These are phyloP conservation scores for Drosophila paulistorum DNA, from an alignment of 1,140 invertebrate genomes.

Conservation along the genomic window DNA sequence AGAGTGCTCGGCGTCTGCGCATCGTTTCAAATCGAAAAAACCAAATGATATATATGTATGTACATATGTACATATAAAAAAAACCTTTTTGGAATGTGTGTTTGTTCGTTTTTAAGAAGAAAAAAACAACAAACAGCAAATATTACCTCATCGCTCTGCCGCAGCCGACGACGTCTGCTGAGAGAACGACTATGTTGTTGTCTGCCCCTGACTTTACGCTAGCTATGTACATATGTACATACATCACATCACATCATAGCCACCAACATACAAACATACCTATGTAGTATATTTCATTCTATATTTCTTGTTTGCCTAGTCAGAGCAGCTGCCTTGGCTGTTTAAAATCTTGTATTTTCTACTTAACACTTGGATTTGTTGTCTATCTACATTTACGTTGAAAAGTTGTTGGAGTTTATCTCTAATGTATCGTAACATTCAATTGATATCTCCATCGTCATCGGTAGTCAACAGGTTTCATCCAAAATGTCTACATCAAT, in stretches of 20 bases:
- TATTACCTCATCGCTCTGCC: constrained; percentile 77
- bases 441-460: no score
- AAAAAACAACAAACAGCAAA: constrained; percentile 54
- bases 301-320: constrained; percentile 60
- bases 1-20: constrained; percentile 56
- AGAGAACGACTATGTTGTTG: constrained; percentile 46
- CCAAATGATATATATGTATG: background rate
- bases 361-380: constrained; percentile 4
- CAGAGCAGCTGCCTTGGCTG: constrained; percentile 19
- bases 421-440: no score
- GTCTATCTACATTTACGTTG: background rate
- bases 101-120: constrained; percentile 31
- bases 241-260: constrained; percentile 6
- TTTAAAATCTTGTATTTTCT: constrained; percentile 13
- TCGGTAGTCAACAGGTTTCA: no score
- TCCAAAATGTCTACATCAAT: background rate
- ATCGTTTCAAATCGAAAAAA: constrained; percentile 25
- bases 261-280: constrained; percentile 16
- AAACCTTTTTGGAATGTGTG: constrained; percentile 18
- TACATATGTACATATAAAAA: constrained; percentile 14
- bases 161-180: constrained; percentile 27
- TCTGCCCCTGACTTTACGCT: constrained; percentile 74
- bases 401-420: background rate
- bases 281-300: constrained; percentile 46
- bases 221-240: constrained; percentile 1